Evolutionary conservation across 2,888 invertebrate species (phyloP), one percentile per base, ranked within the genome.

Genomic region (Phalera bucephala): DNA sequence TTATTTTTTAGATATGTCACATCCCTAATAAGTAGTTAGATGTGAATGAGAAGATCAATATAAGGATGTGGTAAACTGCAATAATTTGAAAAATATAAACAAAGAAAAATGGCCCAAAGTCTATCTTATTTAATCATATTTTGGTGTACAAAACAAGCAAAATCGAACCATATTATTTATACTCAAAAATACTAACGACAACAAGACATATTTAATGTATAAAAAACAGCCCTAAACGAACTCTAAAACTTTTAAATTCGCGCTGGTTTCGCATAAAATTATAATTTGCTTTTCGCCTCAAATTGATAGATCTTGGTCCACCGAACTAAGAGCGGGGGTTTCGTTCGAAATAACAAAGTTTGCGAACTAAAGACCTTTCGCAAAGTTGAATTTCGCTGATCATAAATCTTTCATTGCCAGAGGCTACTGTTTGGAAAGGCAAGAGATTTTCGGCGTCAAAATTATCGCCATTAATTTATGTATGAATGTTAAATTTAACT

Each of bases 261-360:
- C 5, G 31, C 8, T 28, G 23, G 32, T 40, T 49, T 31, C 9
- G 28, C 34, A 35, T 46, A 39, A 60, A 60, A 48, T 60, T 42
- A 46, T 60, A 56, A 59, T 51, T 51, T 28, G 11, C 36, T 42
- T 45, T 56, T 46, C 40, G 42, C 45, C 52, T 42, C 33, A 47
- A 43, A 48, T 48, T 55, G 36, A 41, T 44, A 52, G 43, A 45
- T 38, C 29, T 44, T 45, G 27, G 31, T 8, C 25, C 1, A 7
- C 25, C 30, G 12, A 59, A 59, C 38, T 59, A 42, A 46, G 54
- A n/a, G 36, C 50, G 46, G 42, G 34, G 43, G 47, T 40, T 37
- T 28, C 15, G 30, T 33, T 40, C 12, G 11, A 43, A 36, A 38
- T 33, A 50, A 20, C 13, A 29, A 40, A 55, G 32, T 45, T 54